Percentiles rank a stretch among this genome's conserved stretches.
These are phyloP conservation scores for Drosophila insularis DNA, from an alignment of 1,140 invertebrate genomes.

Conservation along the genomic window DNA sequence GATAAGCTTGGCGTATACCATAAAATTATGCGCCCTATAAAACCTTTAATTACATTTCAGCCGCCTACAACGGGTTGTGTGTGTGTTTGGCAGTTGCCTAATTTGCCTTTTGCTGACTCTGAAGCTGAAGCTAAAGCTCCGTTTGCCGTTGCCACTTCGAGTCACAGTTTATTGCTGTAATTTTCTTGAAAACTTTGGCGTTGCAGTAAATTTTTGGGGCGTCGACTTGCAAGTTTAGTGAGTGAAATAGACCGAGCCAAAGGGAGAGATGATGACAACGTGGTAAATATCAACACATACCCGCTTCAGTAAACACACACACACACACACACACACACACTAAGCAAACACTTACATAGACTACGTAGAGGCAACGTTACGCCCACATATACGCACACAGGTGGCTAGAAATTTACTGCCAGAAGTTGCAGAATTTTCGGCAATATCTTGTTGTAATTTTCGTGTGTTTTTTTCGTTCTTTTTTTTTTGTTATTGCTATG, in stretches of 20 bases:
- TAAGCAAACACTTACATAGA: slow-evolving; percentile 11
- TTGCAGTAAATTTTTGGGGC: slow-evolving; percentile 65
- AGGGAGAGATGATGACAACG: slow-evolving; percentile 27
- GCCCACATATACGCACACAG: slow-evolving; percentile 41
- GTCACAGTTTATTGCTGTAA: slow-evolving; percentile 50
- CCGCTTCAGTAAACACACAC: slow-evolving; percentile 35
- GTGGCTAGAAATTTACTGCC: slow-evolving; percentile 44
- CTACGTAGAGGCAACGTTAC: slow-evolving; percentile 24
- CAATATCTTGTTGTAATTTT: slow-evolving; percentile 47
- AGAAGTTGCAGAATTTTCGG: slow-evolving; percentile 29
- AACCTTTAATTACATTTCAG: slow-evolving; percentile 48
- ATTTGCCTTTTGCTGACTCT: slow-evolving; percentile 50
- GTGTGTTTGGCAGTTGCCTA: slow-evolving; percentile 28
- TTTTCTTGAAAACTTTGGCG: slow-evolving; percentile 66
- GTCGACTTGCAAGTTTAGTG: slow-evolving; percentile 41
- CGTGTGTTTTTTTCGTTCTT: slow-evolving; percentile 43
- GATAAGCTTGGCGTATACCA: slow-evolving; percentile 33
- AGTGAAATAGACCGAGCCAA: slow-evolving; percentile 28
- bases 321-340: slow-evolving; percentile 5
- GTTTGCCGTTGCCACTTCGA: slow-evolving; percentile 13
- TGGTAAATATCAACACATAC: slow-evolving; percentile 42
- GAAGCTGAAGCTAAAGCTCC: neutral
- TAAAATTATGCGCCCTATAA: slow-evolving; percentile 33
- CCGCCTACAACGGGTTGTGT: neutral
- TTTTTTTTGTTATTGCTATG: too few relatives aligned